Conservation (phyloP, 2,113 vertebrate species). For the Carassius carassius region DNA sequence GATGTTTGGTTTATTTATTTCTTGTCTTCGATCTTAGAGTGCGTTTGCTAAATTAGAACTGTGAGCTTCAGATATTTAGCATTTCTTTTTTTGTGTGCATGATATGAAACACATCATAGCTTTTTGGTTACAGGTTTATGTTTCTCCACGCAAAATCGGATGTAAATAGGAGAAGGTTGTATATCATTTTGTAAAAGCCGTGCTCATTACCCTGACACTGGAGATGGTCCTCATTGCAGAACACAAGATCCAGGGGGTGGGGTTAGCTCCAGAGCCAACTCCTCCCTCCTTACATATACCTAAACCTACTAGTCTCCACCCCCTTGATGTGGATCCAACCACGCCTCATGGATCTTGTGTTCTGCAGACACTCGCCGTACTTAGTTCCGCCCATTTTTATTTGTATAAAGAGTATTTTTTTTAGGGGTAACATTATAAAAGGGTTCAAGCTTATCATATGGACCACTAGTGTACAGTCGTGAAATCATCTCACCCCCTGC, state of each 20-base stretch:
- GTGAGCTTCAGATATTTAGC: slow-evolving; percentile 50
- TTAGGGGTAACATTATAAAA: slow-evolving; percentile 12
- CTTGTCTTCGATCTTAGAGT: background rate
- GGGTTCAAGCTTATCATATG: too few species aligned
- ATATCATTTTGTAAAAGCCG: slow-evolving; percentile 44
- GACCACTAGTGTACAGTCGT: background rate
- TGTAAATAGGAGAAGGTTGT: slow-evolving; percentile 54
- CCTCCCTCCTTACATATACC: too few species aligned
- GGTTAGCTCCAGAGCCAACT: too few species aligned
- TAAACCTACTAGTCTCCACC: too few species aligned
- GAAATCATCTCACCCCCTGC: background rate
- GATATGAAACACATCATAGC: background rate
- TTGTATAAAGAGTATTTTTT: slow-evolving; percentile 50
- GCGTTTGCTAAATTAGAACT: slow-evolving; percentile 44
- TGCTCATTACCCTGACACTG: background rate
- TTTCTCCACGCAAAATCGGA: background rate
- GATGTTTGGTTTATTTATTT: background rate
- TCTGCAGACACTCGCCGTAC: slow-evolving; percentile 7
- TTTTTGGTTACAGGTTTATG: slow-evolving; percentile 30
- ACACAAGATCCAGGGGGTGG: too few species aligned
- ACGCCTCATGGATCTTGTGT: too few species aligned
- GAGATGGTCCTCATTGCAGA: too few species aligned
- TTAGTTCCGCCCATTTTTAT: slow-evolving; percentile 34
- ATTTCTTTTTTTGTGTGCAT: slow-evolving; percentile 27
- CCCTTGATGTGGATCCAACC: too few species aligned